Percentiles rank a stretch among this genome's conserved stretches.
Evolutionary conservation across 2,888 invertebrate species (phyloP).

Genomic region (Lacanobia oleracea): DNA sequence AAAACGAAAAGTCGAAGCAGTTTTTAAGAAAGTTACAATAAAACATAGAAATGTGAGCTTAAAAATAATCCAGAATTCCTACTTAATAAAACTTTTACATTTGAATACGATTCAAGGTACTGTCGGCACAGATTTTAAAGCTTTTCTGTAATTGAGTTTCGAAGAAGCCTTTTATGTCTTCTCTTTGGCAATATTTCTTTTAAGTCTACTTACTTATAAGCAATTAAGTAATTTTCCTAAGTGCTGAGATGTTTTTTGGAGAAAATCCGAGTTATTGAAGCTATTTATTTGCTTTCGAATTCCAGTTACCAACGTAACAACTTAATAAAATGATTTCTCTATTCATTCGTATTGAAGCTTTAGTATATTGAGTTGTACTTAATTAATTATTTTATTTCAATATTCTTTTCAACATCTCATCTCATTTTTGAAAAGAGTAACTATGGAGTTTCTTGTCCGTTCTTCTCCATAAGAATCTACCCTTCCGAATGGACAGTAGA

Average conservation of each 20-base stretch:
- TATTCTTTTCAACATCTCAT: neutral
- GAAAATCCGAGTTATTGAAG: neutral
- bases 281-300: slow-evolving; percentile 17
- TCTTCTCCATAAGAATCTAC: too few relatives aligned
- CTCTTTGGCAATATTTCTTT: slow-evolving; percentile 29
- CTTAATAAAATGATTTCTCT: neutral
- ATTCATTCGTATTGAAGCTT: slow-evolving; percentile 11
- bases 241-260: slow-evolving; percentile 2
- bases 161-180: neutral
- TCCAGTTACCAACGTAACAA: neutral
- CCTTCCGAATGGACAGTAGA: too few relatives aligned
- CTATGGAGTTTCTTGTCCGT: too few relatives aligned
- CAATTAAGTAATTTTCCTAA: slow-evolving; percentile 46
- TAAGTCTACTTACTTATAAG: slow-evolving; percentile 7
- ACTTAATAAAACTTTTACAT: slow-evolving; percentile 30
- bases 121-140: slow-evolving; percentile 11
- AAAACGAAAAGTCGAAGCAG: neutral
- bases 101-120: slow-evolving; percentile 32
- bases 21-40: neutral
- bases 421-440: too few relatives aligned
- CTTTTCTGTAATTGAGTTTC: slow-evolving; percentile 39
- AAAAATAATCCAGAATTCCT: neutral
- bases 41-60: neutral
- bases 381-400: slow-evolving; percentile 1
- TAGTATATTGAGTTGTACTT: neutral